phyloP scores from a whole-genome alignment of 1,140 invertebrate genomes.

The Trichomalopsis sarcophagae region DNA sequence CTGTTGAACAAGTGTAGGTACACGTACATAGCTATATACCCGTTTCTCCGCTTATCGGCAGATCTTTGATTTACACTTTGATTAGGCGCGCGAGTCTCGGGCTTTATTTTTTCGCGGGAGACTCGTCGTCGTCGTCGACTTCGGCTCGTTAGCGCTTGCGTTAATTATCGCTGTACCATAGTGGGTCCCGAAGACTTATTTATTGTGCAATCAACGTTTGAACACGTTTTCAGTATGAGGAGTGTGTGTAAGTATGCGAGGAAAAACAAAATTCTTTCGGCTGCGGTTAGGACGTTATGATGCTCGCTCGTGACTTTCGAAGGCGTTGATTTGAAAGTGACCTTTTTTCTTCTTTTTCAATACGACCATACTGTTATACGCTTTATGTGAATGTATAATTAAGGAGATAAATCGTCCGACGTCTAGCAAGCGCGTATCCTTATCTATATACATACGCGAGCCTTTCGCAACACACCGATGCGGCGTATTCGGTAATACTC shows the following conservation, averaged over 20 bases:
- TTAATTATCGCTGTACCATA: slow-evolving; percentile 13
- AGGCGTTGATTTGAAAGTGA: neutral
- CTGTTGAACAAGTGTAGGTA: neutral
- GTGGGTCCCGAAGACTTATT: neutral
- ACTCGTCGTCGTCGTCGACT: neutral
- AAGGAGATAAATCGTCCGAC: neutral
- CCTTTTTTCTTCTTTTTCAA: too few relatives aligned
- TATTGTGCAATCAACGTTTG: slow-evolving; percentile 31
- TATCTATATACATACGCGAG: neutral
- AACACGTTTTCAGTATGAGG: neutral
- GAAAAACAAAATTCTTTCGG: slow-evolving; percentile 20
- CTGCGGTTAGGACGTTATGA: neutral
- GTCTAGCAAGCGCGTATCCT: neutral
- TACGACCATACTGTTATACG: too few relatives aligned
- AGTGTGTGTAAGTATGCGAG: neutral
- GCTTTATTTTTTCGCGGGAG: slow-evolving; percentile 2
- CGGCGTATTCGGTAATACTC: too few relatives aligned
- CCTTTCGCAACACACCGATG: neutral
- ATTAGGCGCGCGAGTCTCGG: neutral
- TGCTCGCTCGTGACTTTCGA: neutral
- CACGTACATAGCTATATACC: neutral
- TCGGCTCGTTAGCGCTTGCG: neutral
- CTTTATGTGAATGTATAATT: too few relatives aligned
- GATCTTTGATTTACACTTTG: slow-evolving; percentile 38
- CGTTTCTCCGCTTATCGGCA: slow-evolving; percentile 3